These are phyloP conservation scores for Metellina segmentata DNA, from an alignment of 2,888 invertebrate genomes.

Conservation along the genomic window DNA sequence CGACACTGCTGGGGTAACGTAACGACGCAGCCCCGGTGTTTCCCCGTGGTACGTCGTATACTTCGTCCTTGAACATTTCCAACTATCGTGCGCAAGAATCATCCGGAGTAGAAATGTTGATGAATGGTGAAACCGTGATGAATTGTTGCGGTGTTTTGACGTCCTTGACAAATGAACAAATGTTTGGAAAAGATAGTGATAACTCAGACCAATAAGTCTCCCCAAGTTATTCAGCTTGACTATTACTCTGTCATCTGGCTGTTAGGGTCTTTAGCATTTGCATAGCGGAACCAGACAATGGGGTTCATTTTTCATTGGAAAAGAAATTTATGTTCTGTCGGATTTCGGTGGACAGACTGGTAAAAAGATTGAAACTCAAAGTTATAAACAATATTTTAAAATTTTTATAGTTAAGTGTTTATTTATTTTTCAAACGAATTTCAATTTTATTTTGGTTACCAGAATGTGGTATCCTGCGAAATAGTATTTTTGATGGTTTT, in stretches of 20 bases:
- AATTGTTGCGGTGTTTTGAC: constrained; percentile 31
- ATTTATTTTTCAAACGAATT: too few relatives aligned
- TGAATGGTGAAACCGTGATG: constrained; percentile 39
- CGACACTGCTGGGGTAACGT: neutral
- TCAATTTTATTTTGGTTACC: too few relatives aligned
- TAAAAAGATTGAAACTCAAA: too few relatives aligned
- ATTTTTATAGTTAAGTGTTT: too few relatives aligned
- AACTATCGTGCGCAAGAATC: constrained; percentile 19
- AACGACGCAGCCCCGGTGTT: neutral
- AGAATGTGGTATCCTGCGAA: too few relatives aligned
- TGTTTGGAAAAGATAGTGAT: constrained; percentile 22
- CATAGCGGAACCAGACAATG: too few relatives aligned
- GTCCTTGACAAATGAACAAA: constrained; percentile 50
- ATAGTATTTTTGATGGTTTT: too few relatives aligned
- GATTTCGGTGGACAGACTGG: too few relatives aligned
- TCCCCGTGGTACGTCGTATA: too few relatives aligned
- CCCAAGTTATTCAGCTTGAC: neutral
- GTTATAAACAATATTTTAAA: too few relatives aligned
- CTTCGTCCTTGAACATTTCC: neutral
- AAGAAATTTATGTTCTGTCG: too few relatives aligned
- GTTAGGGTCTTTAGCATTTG: neutral
- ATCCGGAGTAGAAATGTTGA: neutral
- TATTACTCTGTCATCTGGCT: neutral
- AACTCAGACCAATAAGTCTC: neutral
- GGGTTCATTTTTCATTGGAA: neutral